These are phyloP conservation scores for Cisticola juncidis DNA, from an alignment of 2,113 vertebrate species.

Conservation along the genomic window DNA sequence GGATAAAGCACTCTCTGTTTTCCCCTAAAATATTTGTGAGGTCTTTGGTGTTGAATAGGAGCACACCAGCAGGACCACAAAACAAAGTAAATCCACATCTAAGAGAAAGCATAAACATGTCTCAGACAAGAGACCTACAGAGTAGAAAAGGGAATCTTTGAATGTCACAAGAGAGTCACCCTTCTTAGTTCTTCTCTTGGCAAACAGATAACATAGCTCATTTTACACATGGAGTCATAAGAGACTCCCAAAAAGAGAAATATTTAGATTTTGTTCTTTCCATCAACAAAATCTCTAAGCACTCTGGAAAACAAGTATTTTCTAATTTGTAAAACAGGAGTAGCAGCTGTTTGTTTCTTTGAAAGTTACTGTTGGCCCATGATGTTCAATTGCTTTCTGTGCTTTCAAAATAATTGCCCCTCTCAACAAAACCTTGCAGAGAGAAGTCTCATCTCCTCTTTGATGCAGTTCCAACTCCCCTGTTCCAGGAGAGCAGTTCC, in stretches of 20 bases:
- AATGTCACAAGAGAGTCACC: background rate
- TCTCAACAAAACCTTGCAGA: background rate
- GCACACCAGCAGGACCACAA: background rate
- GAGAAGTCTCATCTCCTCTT: conserved; percentile 1
- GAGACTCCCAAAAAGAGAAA: background rate
- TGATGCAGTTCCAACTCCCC: conserved; percentile 3
- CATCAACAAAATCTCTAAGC: background rate
- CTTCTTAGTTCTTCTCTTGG: background rate
- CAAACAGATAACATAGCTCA: background rate
- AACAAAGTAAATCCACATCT: background rate
- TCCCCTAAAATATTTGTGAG: background rate
- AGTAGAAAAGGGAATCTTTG: background rate
- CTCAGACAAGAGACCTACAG: background rate
- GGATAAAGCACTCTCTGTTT: background rate
- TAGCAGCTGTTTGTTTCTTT: conserved; percentile 2
- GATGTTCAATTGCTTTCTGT: background rate
- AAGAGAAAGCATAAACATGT: background rate
- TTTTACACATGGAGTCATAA: background rate
- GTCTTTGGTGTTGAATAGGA: background rate
- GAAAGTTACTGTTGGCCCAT: background rate
- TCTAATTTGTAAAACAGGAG: conserved; percentile 19
- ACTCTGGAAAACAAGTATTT: background rate
- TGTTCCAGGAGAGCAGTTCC: background rate
- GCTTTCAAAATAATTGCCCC: background rate
- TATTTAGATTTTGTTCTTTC: conserved; percentile 10